Percentiles rank a stretch among this genome's conserved stretches.
Evolutionary conservation across 2,888 invertebrate genomes (phyloP).

Genomic region (Apodemia zela): DNA sequence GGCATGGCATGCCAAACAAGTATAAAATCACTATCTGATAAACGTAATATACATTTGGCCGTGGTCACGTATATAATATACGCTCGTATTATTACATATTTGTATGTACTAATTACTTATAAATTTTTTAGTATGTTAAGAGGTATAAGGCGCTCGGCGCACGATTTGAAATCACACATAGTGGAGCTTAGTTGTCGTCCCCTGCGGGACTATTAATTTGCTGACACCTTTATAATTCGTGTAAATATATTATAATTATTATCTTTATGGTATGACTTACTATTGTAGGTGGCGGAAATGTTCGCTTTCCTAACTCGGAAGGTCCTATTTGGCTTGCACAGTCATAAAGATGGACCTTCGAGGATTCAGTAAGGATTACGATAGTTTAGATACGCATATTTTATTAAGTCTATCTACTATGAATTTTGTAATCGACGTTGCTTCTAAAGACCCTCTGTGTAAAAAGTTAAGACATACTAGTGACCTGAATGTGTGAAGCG

Average conservation of each 20-base stretch:
- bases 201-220: conserved; percentile 72
- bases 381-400: conserved; percentile 78
- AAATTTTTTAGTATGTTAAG: conserved; percentile 71
- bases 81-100: conserved; percentile 41
- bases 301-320: conserved; percentile 27
- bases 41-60: conserved; percentile 31
- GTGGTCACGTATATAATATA: conserved; percentile 37
- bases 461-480: conserved; percentile 79
- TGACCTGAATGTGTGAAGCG: conserved; percentile 78
- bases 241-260: conserved; percentile 65
- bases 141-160: conserved; percentile 63
- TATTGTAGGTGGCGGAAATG: conserved; percentile 39
- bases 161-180: conserved; percentile 76
- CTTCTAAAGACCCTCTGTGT: conserved; percentile 78
- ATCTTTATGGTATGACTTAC: conserved; percentile 71
- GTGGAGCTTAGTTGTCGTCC: conserved; percentile 70
- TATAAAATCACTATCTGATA: conserved; percentile 23
- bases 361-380: conserved; percentile 50
- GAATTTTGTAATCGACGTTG: conserved; percentile 79
- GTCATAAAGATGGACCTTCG: conserved; percentile 10
- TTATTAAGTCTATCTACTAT: conserved; percentile 79
- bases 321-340: conserved; percentile 13
- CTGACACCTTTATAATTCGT: conserved; percentile 75
- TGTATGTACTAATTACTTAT: conserved; percentile 59
- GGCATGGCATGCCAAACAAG: conserved; percentile 24